Base-by-base conservation (phyloP, 37 sponge, comb jelly and placozoan genomes). In the Aplysina aerophoba region DNA sequence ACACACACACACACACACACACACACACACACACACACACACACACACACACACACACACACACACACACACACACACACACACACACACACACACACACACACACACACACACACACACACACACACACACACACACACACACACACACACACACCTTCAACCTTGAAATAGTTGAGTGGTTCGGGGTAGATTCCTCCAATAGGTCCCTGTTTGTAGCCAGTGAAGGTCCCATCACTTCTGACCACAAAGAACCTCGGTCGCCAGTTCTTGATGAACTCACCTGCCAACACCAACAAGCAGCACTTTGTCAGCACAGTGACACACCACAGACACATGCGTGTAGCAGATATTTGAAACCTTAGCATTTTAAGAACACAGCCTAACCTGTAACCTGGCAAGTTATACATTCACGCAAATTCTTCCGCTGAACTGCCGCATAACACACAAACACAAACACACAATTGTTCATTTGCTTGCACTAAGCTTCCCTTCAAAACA, bases 261-360 rank as follows among this genome's bases (percentile, higher is more conserved):
- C 99, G 59, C 93, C 97, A 98, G 90, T 96, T 98, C 90, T 98
- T 96, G 27, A 98, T 98, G 86, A 96, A 96, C 82, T 98, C 99
- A 33, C 99, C 99, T 98, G 91, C 6, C 8, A 5, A 73, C 36
- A 73, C 3, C n/a, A 22, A 69, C 15, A 21, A n/a, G 34, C 15
- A 69, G n/a, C n/a, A n/a, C n/a, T n/a, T n/a, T n/a, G n/a, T n/a
- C n/a, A n/a, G n/a, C n/a, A n/a, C n/a, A n/a, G n/a, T n/a, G n/a
- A n/a, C n/a, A n/a, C n/a, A n/a, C n/a, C n/a, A n/a, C n/a, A n/a
- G n/a, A n/a, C n/a, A n/a, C n/a, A n/a, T n/a, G n/a, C n/a, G n/a
- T n/a, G n/a, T n/a, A n/a, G n/a, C n/a, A n/a, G n/a, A n/a, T n/a
- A n/a, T n/a, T n/a, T n/a, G n/a, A n/a, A n/a, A n/a, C n/a, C n/a